Conservation (phyloP, 2,888 invertebrate species). For the Dione juno region DNA sequence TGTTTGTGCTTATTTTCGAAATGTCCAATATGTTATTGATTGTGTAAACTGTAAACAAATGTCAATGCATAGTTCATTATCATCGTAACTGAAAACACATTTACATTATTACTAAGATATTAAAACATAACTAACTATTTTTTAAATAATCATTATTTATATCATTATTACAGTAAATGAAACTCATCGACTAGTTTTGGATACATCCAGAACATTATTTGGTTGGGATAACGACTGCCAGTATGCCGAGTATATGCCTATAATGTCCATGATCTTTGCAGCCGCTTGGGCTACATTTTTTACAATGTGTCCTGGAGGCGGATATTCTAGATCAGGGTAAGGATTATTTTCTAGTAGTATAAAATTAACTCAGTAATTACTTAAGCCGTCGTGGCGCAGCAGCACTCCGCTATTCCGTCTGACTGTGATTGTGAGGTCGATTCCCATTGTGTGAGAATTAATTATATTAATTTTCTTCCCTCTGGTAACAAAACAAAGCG, state of each 20-base stretch:
- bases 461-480: neutral
- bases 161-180: constrained; percentile 57
- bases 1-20: no score
- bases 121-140: neutral
- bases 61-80: neutral
- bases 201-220: constrained; percentile 65
- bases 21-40: neutral
- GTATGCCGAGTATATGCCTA: constrained; percentile 75
- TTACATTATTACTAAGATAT: neutral
- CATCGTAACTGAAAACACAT: neutral
- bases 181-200: constrained; percentile 62
- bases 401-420: no score
- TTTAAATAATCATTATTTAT: neutral
- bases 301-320: constrained; percentile 75
- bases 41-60: neutral
- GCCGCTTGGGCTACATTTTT: constrained; percentile 72
- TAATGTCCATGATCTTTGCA: constrained; percentile 70
- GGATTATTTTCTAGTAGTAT: neutral
- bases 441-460: neutral
- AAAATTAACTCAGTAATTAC: no score
- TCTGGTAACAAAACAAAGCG: neutral
- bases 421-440: neutral
- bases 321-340: constrained; percentile 67
- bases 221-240: constrained; percentile 61
- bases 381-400: neutral